phyloP scores from a whole-genome alignment of 2,113 vertebrate genomes.

The Acrocephalus kingi region DNA sequence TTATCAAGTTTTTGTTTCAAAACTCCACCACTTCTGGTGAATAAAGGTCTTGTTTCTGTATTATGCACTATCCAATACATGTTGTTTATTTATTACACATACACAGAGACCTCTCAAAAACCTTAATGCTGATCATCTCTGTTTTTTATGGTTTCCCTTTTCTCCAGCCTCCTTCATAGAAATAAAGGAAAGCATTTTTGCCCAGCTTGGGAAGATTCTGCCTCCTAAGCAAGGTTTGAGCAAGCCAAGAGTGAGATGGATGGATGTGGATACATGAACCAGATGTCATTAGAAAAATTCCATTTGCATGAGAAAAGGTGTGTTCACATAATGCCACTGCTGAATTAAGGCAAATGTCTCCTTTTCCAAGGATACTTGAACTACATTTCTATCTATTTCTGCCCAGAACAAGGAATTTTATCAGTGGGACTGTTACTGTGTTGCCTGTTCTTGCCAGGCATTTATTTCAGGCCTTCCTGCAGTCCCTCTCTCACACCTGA shows the following conservation, averaged over 20 bases:
- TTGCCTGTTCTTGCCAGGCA: not conserved
- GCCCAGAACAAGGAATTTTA: not conserved
- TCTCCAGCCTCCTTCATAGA: not conserved
- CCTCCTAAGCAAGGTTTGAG: not conserved
- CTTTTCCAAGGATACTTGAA: not conserved
- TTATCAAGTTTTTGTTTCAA: not conserved
- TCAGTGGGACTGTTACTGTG: not conserved
- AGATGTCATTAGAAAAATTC: not conserved
- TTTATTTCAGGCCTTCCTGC: not conserved
- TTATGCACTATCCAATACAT: not conserved
- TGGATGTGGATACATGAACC: not conserved
- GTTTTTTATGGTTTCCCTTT: not conserved
- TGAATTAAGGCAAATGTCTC: not conserved
- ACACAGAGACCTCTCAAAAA: not conserved
- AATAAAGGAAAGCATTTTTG: not conserved
- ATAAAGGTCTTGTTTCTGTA: not conserved
- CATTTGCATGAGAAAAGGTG: not conserved
- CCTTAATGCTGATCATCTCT: not conserved
- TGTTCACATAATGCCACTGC: not conserved
- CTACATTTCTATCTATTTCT: not conserved
- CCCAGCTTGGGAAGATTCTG: not conserved
- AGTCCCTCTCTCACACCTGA: not conserved
- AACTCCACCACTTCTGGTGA: not conserved
- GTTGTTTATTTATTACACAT: rapidly evolving
- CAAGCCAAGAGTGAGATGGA: not conserved